Evolutionary conservation across 1,140 invertebrate species (phyloP), one percentile per base, ranked within the genome.

Genomic region (Hestina assimilis): DNA sequence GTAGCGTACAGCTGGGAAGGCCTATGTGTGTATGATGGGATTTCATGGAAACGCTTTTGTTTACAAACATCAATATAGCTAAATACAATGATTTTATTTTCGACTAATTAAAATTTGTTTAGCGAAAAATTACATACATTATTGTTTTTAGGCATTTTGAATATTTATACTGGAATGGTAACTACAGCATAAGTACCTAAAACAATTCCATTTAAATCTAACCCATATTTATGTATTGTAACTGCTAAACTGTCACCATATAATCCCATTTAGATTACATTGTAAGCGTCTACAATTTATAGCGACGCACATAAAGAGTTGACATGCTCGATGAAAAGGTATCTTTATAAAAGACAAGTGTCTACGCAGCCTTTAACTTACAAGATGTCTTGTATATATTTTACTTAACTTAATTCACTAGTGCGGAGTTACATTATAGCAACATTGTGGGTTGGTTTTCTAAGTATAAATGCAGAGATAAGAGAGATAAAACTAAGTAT

Each of bases 341-440:
- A 33, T 21, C 45, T 50, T 38, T 50, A 50, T 38, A 38, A 38
- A 26, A 14, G 33, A 15, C 21, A 35, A 38, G 19, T 40, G 33
- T 47, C 31, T 38, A 21, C 14, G 20, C 47, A 50, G 33, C 7
- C 47, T 38, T 50, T 21, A 50, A 24, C 21, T 50, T 33, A 50
- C 31, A 38, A 50, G n/a, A 40, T 26, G 4, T 31, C 21, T 50
- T 11, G 12, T 9, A 23, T n/a, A 40, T 40, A 50, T 40, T 50
- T 50, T 12, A 50, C 47, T 50, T 47, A 15, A 47, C 14, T 47
- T 50, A 50, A 9, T 50, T 50, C 33, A 47, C 42, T 9, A 23
- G 45, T 35, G 15, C 26, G 12, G 7, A n/a, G 29, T 6, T 23
- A 50, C 12, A 50, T 26, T 50, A 24, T 50, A 40, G n/a, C 12